phyloP scores from a whole-genome alignment of 2,797 vertebrate genomes.

The Xenopus petersii region DNA sequence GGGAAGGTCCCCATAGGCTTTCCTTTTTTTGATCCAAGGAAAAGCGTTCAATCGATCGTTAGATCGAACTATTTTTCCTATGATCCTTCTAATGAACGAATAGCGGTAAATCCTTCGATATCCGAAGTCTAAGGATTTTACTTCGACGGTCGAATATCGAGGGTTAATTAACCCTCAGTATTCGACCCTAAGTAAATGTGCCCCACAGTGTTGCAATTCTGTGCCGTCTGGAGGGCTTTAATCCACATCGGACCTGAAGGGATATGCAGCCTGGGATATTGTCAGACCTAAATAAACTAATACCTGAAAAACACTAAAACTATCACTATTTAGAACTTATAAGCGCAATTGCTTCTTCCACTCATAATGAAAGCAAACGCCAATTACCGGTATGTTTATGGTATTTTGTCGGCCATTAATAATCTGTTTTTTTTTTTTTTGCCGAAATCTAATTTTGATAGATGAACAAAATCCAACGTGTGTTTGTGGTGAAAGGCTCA shows the following conservation, averaged over 20 bases:
- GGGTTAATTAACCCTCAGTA: too few relatives aligned
- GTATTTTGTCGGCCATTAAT: not conserved
- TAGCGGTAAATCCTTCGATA: too few relatives aligned
- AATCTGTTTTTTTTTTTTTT: not conserved
- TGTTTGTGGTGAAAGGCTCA: constrained; percentile 12
- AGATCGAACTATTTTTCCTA: too few relatives aligned
- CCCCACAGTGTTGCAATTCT: constrained; percentile 28
- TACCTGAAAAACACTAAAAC: constrained; percentile 16
- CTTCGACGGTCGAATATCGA: too few relatives aligned
- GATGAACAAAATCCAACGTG: not conserved
- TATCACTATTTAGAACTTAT: constrained; percentile 10
- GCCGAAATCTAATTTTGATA: not conserved
- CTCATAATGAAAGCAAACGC: not conserved
- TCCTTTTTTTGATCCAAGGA: too few relatives aligned
- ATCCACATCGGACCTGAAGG: constrained; percentile 41
- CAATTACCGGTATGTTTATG: not conserved
- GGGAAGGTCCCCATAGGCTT: too few relatives aligned
- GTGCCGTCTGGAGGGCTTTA: constrained; percentile 35
- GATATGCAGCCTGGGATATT: constrained; percentile 33
- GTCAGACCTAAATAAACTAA: constrained; percentile 34
- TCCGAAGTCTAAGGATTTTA: too few relatives aligned
- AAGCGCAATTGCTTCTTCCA: not conserved
- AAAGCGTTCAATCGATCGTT: too few relatives aligned
- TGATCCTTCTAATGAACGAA: too few relatives aligned
- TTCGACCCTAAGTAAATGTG: too few relatives aligned